Percentiles rank a stretch among this genome's conserved stretches.
phyloP scores from a whole-genome alignment of 2,113 vertebrate genomes.

The Poicephalus gulielmi region DNA sequence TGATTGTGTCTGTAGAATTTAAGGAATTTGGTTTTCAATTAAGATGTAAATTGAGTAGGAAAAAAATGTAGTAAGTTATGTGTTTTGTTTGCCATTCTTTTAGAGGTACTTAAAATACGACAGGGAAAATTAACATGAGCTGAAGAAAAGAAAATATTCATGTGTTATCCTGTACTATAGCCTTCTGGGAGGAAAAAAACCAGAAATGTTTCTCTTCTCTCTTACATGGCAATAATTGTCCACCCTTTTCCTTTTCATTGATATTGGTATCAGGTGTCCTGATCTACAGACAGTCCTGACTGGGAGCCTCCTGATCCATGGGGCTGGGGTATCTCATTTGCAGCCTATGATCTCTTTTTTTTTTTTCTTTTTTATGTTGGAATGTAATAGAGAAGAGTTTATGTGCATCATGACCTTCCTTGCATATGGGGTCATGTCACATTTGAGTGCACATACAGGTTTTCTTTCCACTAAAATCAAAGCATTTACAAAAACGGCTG shows the following conservation, averaged over 20 bases:
- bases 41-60: background rate
- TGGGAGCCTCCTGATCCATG: background rate
- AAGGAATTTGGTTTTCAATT: background rate
- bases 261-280: background rate
- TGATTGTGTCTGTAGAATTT: background rate
- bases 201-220: rapidly evolving
- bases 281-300: background rate
- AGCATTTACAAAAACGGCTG: background rate
- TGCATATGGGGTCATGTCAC: background rate
- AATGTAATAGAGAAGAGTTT: background rate
- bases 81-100: background rate
- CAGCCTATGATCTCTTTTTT: background rate
- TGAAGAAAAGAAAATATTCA: background rate
- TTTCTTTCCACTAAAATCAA: background rate
- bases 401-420: background rate
- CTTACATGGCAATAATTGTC: background rate
- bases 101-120: background rate
- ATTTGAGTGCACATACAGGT: background rate
- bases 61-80: background rate
- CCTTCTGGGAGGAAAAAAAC: background rate
- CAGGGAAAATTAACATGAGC: background rate
- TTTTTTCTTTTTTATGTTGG: background rate
- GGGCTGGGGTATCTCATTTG: background rate
- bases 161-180: background rate
- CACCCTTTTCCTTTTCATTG: background rate